Evolutionary conservation across 1,140 invertebrate genomes (phyloP).

Genomic region (Coenobita brevimanus): DNA sequence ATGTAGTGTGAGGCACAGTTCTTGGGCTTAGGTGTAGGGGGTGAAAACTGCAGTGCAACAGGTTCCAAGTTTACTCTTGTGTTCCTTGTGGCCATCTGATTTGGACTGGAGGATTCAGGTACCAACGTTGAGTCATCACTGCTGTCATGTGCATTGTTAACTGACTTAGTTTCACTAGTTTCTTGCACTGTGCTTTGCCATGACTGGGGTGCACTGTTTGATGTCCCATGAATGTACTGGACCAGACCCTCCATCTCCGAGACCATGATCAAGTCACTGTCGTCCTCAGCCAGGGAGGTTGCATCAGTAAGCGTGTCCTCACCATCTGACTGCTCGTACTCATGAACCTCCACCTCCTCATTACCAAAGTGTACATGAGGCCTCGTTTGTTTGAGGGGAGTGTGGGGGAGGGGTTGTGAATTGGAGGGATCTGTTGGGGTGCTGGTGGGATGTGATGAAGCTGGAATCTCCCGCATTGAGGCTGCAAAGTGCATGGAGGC

Average conservation of each 20-base stretch:
- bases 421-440: conserved; percentile 16
- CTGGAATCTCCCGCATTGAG: background rate
- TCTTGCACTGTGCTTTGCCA: background rate
- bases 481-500: background rate
- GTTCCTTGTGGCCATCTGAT: background rate
- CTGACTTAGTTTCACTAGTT: background rate
- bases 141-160: background rate
- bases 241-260: conserved; percentile 63
- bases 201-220: background rate
- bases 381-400: no score
- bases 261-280: conserved; percentile 58
- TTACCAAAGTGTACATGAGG: conserved; percentile 56
- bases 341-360: conserved; percentile 60
- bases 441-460: conserved; percentile 14
- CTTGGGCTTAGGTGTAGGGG: conserved; percentile 18
- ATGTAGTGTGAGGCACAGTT: conserved; percentile 50
- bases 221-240: background rate
- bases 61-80: conserved; percentile 5
- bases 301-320: conserved; percentile 51
- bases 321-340: conserved; percentile 49
- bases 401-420: no score
- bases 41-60: conserved; percentile 52
- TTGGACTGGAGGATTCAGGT: background rate
- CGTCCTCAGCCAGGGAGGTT: conserved; percentile 37
- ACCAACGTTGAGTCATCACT: background rate